phyloP scores from a whole-genome alignment of 2,113 vertebrate species.

The Gnathochromis pfefferi region DNA sequence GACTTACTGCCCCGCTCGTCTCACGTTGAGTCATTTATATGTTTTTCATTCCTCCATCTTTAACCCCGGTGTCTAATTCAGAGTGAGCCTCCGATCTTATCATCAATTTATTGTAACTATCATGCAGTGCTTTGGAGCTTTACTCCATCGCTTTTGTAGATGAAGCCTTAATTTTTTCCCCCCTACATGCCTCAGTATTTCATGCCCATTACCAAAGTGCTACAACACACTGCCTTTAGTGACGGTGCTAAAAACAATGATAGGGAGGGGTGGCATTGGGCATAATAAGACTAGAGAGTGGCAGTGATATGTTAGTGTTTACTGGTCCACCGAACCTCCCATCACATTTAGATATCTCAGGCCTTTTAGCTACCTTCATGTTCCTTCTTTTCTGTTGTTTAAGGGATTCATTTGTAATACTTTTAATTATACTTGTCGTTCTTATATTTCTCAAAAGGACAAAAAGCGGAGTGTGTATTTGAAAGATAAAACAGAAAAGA shows the following conservation, averaged over 20 bases:
- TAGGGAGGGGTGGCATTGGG: neutral
- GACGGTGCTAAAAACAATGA: slow-evolving; percentile 19
- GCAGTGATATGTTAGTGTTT: slow-evolving; percentile 30
- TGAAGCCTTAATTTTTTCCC: slow-evolving; percentile 32
- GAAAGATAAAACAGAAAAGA: neutral
- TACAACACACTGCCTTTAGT: slow-evolving; percentile 29
- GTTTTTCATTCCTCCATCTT: neutral
- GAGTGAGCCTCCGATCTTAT: neutral
- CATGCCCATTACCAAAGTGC: slow-evolving; percentile 58
- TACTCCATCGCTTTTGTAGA: slow-evolving; percentile 4
- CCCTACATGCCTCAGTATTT: slow-evolving; percentile 15
- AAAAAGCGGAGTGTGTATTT: neutral
- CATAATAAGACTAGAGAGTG: neutral
- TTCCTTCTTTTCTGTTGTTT: neutral
- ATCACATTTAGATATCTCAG: slow-evolving; percentile 51
- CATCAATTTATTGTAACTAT: neutral
- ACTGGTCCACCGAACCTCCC: slow-evolving; percentile 28
- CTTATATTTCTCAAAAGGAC: neutral
- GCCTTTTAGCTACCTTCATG: slow-evolving; percentile 11
- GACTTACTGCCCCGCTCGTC: slow-evolving; percentile 26
- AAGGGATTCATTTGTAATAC: slow-evolving; percentile 1
- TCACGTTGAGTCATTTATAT: slow-evolving; percentile 11
- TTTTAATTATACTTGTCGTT: neutral
- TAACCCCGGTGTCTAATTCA: neutral
- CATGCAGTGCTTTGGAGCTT: slow-evolving; percentile 3